phyloP scores from a whole-genome alignment of 2,797 vertebrate species.

The Sebastes matsubarae region DNA sequence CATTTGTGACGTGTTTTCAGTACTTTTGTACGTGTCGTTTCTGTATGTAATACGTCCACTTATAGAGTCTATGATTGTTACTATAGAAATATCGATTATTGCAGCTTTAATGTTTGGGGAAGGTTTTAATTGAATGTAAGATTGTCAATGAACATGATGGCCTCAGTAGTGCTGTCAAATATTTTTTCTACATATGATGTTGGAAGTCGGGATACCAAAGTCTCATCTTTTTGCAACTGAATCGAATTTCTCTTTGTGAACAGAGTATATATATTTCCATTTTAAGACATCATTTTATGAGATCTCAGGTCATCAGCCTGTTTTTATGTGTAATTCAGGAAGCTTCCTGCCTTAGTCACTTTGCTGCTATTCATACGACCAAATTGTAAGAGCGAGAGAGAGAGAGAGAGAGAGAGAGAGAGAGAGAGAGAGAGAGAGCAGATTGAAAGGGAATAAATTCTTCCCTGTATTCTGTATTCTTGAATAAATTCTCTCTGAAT shows the following conservation, averaged over 20 bases:
- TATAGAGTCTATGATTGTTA: too few relatives aligned
- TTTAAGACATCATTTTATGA: constrained; percentile 27
- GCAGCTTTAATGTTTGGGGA: neutral
- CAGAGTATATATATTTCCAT: constrained; percentile 6
- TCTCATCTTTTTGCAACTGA: neutral
- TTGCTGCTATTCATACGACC: neutral
- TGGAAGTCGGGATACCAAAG: neutral
- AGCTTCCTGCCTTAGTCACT: constrained; percentile 9
- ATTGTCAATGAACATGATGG: neutral
- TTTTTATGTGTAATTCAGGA: constrained; percentile 30
- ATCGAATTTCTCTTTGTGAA: neutral
- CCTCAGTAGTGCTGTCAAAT: neutral
- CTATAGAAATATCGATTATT: neutral
- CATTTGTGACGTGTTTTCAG: too few relatives aligned
- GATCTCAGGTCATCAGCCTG: constrained; percentile 6
- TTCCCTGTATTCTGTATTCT: constrained; percentile 46
- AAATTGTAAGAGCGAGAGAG: neutral
- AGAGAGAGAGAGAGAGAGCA: neutral
- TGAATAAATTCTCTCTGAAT: constrained; percentile 61
- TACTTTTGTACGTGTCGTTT: too few relatives aligned
- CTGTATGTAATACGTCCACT: too few relatives aligned
- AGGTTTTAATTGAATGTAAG: neutral
- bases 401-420: neutral
- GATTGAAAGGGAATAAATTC: constrained; percentile 51
- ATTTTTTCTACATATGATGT: neutral